Conservation (phyloP, 2,113 vertebrate species). For the Proterorhinus semilunaris region DNA sequence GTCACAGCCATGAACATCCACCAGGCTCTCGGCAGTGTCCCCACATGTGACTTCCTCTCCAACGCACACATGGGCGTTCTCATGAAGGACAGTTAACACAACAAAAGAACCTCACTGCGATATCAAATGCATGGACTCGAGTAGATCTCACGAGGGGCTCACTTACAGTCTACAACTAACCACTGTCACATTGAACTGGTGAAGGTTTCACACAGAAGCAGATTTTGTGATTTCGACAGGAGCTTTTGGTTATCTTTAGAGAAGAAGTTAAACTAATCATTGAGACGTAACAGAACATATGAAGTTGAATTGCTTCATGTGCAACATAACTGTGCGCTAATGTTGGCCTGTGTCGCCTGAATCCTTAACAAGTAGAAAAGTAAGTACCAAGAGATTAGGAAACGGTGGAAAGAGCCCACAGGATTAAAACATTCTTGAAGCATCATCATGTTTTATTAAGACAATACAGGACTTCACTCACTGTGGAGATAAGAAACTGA, state of each 20-base stretch:
- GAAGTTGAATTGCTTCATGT: slow-evolving; percentile 26
- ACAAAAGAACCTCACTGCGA: not conserved
- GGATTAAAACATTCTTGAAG: too few species aligned
- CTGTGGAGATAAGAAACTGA: not conserved
- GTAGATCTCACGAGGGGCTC: slow-evolving; percentile 20
- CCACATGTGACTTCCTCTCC: slow-evolving; percentile 95
- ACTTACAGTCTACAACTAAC: slow-evolving; percentile 29
- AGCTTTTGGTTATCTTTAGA: slow-evolving; percentile 38
- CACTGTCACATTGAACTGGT: slow-evolving; percentile 21
- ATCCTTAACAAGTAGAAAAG: too few species aligned
- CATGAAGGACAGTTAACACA: slow-evolving; percentile 66
- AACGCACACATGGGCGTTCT: slow-evolving; percentile 90
- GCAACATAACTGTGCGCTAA: slow-evolving; percentile 19
- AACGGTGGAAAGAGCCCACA: too few species aligned
- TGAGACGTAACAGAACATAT: slow-evolving; percentile 6
- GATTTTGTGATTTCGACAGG: slow-evolving; percentile 17
- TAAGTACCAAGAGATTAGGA: too few species aligned
- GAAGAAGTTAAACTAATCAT: slow-evolving; percentile 27
- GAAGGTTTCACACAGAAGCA: not conserved
- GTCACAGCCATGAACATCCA: slow-evolving; percentile 93
- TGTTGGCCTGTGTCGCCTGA: slow-evolving; percentile 20
- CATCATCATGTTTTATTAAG: not conserved
- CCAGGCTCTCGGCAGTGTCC: slow-evolving; percentile 89
- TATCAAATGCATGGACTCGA: not conserved
- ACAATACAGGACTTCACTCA: not conserved